A percentile compares a stretch with the other conserved stretches of the same genome.
Conservation (phyloP, 1,140 invertebrate species). For the Gonatopus flavifemur region DNA sequence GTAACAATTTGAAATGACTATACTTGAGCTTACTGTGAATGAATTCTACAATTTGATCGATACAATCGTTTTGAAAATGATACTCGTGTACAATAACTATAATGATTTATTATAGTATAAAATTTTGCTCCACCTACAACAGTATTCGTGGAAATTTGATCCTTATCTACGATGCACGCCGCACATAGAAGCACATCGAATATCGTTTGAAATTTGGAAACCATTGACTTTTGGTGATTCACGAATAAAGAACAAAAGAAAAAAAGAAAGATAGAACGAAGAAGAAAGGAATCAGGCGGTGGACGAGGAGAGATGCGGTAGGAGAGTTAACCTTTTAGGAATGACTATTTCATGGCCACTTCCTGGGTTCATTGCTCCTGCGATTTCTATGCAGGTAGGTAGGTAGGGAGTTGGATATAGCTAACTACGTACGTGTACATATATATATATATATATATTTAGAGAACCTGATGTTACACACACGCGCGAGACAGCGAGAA, state of each 20-base stretch:
- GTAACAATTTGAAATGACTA: too few relatives aligned
- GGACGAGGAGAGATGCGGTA: constrained; percentile 33
- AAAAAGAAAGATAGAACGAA: too few relatives aligned
- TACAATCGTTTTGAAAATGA: too few relatives aligned
- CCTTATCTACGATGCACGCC: constrained; percentile 8
- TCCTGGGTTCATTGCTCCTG: constrained; percentile 54
- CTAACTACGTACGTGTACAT: too few relatives aligned
- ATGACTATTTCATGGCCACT: constrained; percentile 55
- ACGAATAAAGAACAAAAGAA: too few relatives aligned
- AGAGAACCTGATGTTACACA: constrained; percentile 11
- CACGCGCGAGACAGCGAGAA: not conserved
- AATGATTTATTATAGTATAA: too few relatives aligned
- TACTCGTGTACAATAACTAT: too few relatives aligned
- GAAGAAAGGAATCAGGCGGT: constrained; percentile 3
- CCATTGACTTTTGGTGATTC: too few relatives aligned
- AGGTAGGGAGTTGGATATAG: too few relatives aligned
- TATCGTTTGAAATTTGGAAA: constrained; percentile 5
- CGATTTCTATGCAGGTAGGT: constrained; percentile 48
- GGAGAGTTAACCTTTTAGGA: constrained; percentile 51
- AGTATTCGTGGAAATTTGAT: constrained; percentile 28
- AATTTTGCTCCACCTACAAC: too few relatives aligned
- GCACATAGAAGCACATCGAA: constrained; percentile 32
- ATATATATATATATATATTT: not conserved
- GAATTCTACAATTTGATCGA: too few relatives aligned
- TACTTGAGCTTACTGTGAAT: too few relatives aligned